A percentile compares a stretch with the other conserved stretches of the same genome.
Conservation (phyloP, 2,888 invertebrate species). For the Eilema caniola region DNA sequence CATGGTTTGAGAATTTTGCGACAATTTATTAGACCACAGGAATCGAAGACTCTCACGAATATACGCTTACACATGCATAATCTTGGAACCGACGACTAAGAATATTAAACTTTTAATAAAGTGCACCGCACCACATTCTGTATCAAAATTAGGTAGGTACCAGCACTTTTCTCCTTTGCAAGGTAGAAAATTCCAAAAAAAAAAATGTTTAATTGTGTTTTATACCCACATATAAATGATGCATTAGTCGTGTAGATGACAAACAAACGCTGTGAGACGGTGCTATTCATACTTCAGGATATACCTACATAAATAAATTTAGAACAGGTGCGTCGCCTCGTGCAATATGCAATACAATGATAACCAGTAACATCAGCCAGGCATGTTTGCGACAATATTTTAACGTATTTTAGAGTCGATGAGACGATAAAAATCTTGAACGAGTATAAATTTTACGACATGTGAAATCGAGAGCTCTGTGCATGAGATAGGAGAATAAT, state of each 20-base stretch:
- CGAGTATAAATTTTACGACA: conserved; percentile 72
- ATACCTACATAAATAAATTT: conserved; percentile 68
- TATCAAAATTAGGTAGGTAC: neutral
- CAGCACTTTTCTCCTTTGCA: neutral
- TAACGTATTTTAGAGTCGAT: conserved; percentile 63
- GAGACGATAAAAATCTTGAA: conserved; percentile 67
- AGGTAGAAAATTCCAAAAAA: neutral
- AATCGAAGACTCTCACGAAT: neutral
- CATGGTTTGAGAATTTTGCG: too few relatives aligned
- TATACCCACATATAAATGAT: conserved; percentile 7
- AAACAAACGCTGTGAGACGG: conserved; percentile 55
- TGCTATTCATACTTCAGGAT: conserved; percentile 60
- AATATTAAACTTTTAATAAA: neutral
- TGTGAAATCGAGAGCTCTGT: conserved; percentile 68
- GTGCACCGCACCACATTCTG: neutral
- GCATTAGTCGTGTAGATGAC: conserved; percentile 49
- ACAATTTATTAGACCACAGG: neutral
- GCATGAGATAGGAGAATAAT: conserved; percentile 66
- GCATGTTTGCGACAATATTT: conserved; percentile 58
- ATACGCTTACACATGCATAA: neutral
- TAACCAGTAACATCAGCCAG: conserved; percentile 59
- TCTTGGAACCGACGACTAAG: neutral
- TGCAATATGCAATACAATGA: conserved; percentile 66
- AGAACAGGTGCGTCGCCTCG: conserved; percentile 71
- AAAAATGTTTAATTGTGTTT: neutral